phyloP scores from a whole-genome alignment of 2,113 vertebrate genomes.

The Tursiops truncatus region DNA sequence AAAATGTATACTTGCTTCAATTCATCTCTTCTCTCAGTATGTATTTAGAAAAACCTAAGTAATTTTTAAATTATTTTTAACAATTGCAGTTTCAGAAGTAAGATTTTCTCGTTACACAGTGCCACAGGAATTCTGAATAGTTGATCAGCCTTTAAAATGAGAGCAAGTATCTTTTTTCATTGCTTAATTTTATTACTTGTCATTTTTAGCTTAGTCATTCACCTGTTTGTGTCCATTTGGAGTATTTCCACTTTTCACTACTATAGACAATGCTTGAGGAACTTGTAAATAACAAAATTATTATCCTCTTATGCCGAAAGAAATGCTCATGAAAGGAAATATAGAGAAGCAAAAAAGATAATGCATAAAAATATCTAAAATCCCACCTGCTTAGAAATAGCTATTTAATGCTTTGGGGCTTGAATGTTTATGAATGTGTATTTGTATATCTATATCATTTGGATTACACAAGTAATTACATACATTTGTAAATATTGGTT shows the following conservation, averaged over 20 bases:
- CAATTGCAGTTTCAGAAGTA: neutral
- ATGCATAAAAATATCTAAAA: neutral
- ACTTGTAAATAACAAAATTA: neutral
- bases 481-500: neutral
- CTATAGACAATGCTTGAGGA: neutral
- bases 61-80: neutral
- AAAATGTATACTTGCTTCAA: neutral
- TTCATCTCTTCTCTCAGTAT: neutral
- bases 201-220: neutral
- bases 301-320: neutral
- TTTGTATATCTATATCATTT: neutral
- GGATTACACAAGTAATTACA: neutral
- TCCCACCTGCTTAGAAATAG: neutral
- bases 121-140: constrained; percentile 13
- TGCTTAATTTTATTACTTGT: neutral
- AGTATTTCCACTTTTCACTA: constrained; percentile 4
- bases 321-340: constrained; percentile 17
- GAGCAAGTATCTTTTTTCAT: neutral
- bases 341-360: neutral
- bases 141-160: neutral
- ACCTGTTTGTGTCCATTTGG: neutral
- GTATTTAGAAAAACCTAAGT: neutral
- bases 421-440: neutral
- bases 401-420: neutral
- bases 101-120: neutral